Evolutionary conservation across 2,888 invertebrate genomes (phyloP), one percentile per base, ranked within the genome.

Genomic region (Tubulanus polymorphus): DNA sequence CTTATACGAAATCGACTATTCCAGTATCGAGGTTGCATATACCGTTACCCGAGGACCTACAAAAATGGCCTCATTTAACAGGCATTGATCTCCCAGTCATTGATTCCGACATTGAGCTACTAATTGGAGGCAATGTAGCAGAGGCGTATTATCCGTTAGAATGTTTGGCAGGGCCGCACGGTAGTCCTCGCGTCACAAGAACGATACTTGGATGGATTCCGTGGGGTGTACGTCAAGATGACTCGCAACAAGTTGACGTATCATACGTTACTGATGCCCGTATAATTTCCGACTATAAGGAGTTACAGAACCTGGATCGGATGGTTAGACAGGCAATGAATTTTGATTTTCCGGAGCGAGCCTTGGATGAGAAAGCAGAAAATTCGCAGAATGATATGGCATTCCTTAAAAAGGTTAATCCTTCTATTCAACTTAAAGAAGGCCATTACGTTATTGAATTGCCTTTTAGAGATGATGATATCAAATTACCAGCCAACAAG

Each of bases 41-140:
- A 28, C 63, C 62, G 2, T 64, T 61, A 37, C 55, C 55, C 6
- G 55, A 59, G 15, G 56, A 30, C 15, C 61, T 63, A 10, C 47
- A 26, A 30, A 46, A 32, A 47, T 62, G 64, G 61, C 57, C 59
- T 10, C 62, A 62, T 50, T 54, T 62, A 28, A 29, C 49, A 45
- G 10, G 25, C 2, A 57, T 64, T 35, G 53, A 57, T 20, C 26
- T 54, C 37, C 45, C 57, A 37, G 30, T 65, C 3, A 30, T 45
- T 37, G 51, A 54, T 26, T 18, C 55, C 41, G 60, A 61, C 15
- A 52, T 63, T 29, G 64, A 56, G 15, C 41, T 64, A 1, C 30
- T 64, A 25, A 61, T 66, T 10, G 64, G 64, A 0, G 63, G 64
- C 35, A 62, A 63, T 50, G 66, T 63, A 48, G 46, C 63, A 23